Base-by-base conservation (phyloP, 2,888 invertebrate species). In the Leptura quadrifasciata region DNA sequence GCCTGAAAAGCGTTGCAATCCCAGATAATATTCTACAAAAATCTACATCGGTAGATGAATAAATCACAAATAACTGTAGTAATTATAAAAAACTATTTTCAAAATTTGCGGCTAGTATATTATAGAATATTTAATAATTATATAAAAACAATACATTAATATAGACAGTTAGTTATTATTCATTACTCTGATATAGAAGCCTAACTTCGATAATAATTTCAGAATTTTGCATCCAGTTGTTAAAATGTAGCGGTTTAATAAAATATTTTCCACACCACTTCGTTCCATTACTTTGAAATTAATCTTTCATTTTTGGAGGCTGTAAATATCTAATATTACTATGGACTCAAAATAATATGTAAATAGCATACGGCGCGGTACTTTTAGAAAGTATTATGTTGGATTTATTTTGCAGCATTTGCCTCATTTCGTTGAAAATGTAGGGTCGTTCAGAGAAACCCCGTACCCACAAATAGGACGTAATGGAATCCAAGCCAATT, bases 401-500 rank as follows among this genome's bases (percentile, higher is more conserved):
- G 63, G 39, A 63, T 63, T 63, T 63, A 39, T 63, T 63, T 63
- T 63, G 18, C 63, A 63, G 63, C 39, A 63, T 63, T 63, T 63
- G 39, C 63, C 63, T 21, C 39, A 63, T 63, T 39, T 63, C 39
- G 18, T 18, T 39, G 24, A 52, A 65, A 65, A 52, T 65, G 52
- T 52, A 24, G 52, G 65, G 65, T 21, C 65, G 52, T 24, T 65
- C 52, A 21, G 52, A 17, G 47, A 35, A 65, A 65, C 65, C 47
- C 20, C 27, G 47, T 52, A 52, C 65, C 65, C 65, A 24, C 65
- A 65, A 65, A 65, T 65, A 35, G 65, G 65, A 65, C 65, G 65
- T 52, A 65, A 65, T 65, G 52, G 65, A 65, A 65, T 65, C 52
- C 52, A 54, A 52, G 65, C 65, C 65, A 65, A 65, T 65, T 65